Percentiles rank a stretch among this genome's conserved stretches.
These are phyloP conservation scores for Entosphenus tridentatus DNA, from an alignment of 2,113 vertebrate genomes.

Conservation along the genomic window DNA sequence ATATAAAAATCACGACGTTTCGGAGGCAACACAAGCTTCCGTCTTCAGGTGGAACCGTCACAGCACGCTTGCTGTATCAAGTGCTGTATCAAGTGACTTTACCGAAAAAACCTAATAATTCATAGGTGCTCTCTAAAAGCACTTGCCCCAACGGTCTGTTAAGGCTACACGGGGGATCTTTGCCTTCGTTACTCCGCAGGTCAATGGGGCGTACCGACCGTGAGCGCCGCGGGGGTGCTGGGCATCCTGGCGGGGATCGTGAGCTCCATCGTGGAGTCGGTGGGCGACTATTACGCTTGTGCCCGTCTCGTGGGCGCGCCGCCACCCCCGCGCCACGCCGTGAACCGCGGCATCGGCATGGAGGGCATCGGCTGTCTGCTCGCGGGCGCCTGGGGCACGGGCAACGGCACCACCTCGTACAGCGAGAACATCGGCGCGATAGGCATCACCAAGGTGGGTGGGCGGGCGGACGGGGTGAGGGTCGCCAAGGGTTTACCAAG, in stretches of 20 bases:
- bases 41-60: too few species aligned
- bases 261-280: constrained; percentile 77
- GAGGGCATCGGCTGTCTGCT: constrained; percentile 74
- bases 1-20: too few species aligned
- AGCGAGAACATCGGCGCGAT: constrained; percentile 74
- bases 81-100: too few species aligned
- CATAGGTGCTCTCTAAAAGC: too few species aligned
- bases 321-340: constrained; percentile 50
- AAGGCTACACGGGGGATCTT: not conserved
- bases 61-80: too few species aligned
- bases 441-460: constrained; percentile 65
- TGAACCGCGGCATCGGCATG: constrained; percentile 65
- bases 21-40: too few species aligned
- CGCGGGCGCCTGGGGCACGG: constrained; percentile 74
- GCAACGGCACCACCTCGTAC: constrained; percentile 77
- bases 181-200: constrained; percentile 24
- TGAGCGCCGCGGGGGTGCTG: constrained; percentile 65
- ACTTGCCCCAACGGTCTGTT: too few species aligned
- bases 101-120: too few species aligned
- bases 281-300: constrained; percentile 81
- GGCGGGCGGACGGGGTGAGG: too few species aligned
- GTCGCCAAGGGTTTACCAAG: too few species aligned
- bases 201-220: constrained; percentile 69
- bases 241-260: constrained; percentile 70
- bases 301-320: constrained; percentile 64